Conservation (phyloP, 1,140 invertebrate species). For the Nasonia longicornis region DNA sequence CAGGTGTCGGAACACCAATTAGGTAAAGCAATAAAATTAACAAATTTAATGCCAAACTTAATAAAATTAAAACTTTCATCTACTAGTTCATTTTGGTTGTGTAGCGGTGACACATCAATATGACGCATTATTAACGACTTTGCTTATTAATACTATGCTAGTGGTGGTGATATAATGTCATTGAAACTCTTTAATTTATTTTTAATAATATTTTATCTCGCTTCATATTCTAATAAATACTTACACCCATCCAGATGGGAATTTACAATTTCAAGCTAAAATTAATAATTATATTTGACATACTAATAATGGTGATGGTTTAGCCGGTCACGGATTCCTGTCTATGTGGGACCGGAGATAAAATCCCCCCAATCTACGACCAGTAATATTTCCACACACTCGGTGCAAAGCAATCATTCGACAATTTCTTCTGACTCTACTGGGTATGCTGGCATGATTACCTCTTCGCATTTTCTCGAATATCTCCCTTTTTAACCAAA, state of each 20-base stretch:
- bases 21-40: slow-evolving; percentile 75
- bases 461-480: slow-evolving; percentile 33
- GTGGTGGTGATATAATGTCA: neutral
- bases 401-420: slow-evolving; percentile 68
- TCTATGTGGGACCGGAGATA: slow-evolving; percentile 68
- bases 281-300: neutral
- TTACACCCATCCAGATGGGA: neutral
- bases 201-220: neutral
- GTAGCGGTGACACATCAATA: neutral
- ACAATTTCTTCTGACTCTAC: slow-evolving; percentile 69
- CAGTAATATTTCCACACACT: slow-evolving; percentile 69
- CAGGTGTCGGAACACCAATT: slow-evolving; percentile 78
- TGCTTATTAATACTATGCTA: neutral
- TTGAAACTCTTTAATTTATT: neutral
- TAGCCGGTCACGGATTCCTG: slow-evolving; percentile 70
- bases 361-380: slow-evolving; percentile 68
- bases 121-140: neutral
- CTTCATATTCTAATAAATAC: no score
- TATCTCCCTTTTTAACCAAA: neutral
- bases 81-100: neutral
- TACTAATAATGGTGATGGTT: slow-evolving; percentile 58
- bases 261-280: neutral
- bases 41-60: slow-evolving; percentile 41
- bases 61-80: neutral
- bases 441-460: slow-evolving; percentile 64